Base-by-base conservation (phyloP, 2,888 invertebrate species). In the Nephrocerus scutellatus region DNA sequence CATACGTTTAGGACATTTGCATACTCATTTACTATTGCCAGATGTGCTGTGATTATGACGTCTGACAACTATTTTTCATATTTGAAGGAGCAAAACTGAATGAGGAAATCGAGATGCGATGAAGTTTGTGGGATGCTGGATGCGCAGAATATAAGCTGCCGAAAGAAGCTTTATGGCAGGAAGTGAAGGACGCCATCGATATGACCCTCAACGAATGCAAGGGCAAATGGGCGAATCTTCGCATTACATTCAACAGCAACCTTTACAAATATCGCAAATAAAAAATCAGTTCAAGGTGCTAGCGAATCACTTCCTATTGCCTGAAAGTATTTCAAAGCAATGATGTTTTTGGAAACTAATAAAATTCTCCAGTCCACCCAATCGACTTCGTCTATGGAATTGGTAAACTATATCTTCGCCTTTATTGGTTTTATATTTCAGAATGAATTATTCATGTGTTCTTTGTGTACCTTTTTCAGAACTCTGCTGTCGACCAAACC, bases 181-280 rank as follows among this genome's bases (percentile, higher is more conserved):
- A 46, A 22, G 43, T 47, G 4, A 36, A 35, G 8, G 44, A 47
- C 21, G 24, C 26, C 6, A 24, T 43, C 8, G 16, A 20, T 12
- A 18, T 24, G 18, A 36, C 21, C 8, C n/a, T 43, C 1, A 44
- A 44, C 26, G 36, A 47, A 7, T 41, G 43, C 14, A 44, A 45
- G 32, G 44, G 42, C 19, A 47, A 47, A 40, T 47, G 38, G 41
- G 15, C 38, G 8, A 43, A 47, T 36, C 36, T 43, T 12, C 37
- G 38, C 8, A 44, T 30, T 7, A 21, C 43, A 2, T 46, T 46
- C 5, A 44, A 40, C 7, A 24, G 31, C 15, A 47, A 42, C 26
- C 30, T 44, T n/a, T 21, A 42, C n/a, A 44, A 47, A 18, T 30
- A 28, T 5, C 30, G 39, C n/a, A 3, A 41, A 25, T 12, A 41